Base-by-base conservation (phyloP, 2,888 invertebrate species). In the Xestia ashworthii region DNA sequence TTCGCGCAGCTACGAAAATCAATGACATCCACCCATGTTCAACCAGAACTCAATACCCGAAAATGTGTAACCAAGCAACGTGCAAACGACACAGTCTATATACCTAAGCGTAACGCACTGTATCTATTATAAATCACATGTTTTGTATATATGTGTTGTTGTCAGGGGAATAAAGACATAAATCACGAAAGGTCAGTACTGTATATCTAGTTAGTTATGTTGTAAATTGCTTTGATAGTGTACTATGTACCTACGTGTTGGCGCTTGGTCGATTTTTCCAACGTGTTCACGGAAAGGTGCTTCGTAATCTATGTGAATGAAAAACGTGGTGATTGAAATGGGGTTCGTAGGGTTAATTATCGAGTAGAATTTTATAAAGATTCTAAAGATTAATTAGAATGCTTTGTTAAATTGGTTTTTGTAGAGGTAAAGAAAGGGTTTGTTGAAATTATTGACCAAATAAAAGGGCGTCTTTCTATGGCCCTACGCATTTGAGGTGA, bases 31-130 rank as follows among this genome's bases (percentile, higher is more conserved):
- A 41, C 1, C 41, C 41, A 65, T 50, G 46, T 65, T 22, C 11
- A 46, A 53, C 38, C n/a, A 41, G 58, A 82, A 67, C 76, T 87
- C 89, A 78, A 90, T 90, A 89, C 85, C 85, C 85, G 83, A 87
- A 83, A 91, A 88, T 84, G 80, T 82, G 93, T 93, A 81, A 80
- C 93, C 73, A 86, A 84, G 93, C 93, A 93, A 93, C 93, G 81
- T 58, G 25, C 78, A 83, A 86, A 85, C 82, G 80, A 77, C 80
- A 83, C 64, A 83, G 90, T 90, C 88, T 83, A 90, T 90, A 91
- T 84, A 85, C 60, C 81, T 71, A 85, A 81, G 80, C 72, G 81
- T 84, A 91, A 93, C 92, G 93, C 93, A 92, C 88, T 80, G 87
- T 85, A 84, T 81, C 87, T 85, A 88, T 84, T 86, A 91, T 91